Evolutionary conservation across 2,113 vertebrate species (phyloP).

Genomic region (Merops nubicus): DNA sequence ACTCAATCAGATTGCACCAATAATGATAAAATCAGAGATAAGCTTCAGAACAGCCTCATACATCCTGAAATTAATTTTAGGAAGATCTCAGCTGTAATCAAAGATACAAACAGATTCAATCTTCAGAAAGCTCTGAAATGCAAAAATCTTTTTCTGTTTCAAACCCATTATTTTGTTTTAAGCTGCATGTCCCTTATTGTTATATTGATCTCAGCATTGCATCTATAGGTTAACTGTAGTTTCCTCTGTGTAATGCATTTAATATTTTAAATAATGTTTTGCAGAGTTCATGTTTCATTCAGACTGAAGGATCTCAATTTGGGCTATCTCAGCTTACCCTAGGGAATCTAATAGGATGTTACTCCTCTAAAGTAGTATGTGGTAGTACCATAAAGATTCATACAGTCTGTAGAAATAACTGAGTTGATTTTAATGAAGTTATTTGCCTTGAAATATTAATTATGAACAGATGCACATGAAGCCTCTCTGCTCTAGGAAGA

Average conservation of each 20-base stretch:
- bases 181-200: background rate
- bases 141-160: background rate
- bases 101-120: background rate
- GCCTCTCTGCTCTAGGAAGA: background rate
- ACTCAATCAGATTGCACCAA: background rate
- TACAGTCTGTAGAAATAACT: background rate
- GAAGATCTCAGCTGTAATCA: background rate
- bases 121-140: background rate
- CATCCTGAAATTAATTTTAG: background rate
- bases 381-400: background rate
- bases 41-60: background rate
- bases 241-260: background rate
- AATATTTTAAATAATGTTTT: background rate
- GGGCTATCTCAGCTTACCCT: background rate
- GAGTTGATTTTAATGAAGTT: background rate
- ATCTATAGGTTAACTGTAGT: background rate
- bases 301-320: background rate
- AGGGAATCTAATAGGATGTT: background rate
- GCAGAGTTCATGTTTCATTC: background rate
- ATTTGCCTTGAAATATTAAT: conserved; percentile 13
- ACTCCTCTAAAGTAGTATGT: background rate
- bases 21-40: background rate
- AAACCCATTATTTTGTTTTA: background rate
- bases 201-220: background rate
- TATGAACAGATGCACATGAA: background rate